A percentile compares a stretch with the other conserved stretches of the same genome.
Conservation (phyloP, 2,797 vertebrate genomes). For the Enteromius radiatus region DNA sequence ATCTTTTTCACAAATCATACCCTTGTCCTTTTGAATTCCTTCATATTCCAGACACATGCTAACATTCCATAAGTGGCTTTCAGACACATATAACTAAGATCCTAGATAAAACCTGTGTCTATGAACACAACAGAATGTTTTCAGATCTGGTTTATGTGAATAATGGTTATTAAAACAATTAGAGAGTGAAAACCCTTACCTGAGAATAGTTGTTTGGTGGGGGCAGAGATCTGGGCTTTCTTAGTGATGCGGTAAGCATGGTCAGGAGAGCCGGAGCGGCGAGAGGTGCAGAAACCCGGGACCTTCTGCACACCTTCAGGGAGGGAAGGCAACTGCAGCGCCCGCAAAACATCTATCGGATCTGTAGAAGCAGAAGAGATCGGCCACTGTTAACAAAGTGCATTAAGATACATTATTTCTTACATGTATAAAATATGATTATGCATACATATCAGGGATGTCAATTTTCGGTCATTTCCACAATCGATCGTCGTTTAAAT, state of each 20-base stretch:
- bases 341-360: constrained; percentile 85
- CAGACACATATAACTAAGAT: neutral
- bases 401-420: neutral
- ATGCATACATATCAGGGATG: neutral
- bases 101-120: neutral
- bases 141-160: neutral
- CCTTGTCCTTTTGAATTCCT: neutral
- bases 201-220: constrained; percentile 92
- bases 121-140: neutral
- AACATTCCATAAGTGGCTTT: neutral
- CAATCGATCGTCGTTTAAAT: no score
- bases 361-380: constrained; percentile 60
- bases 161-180: neutral
- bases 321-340: constrained; percentile 84
- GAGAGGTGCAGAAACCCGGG: constrained; percentile 83
- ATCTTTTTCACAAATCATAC: neutral
- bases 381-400: neutral
- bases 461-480: no score
- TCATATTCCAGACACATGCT: neutral
- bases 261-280: constrained; percentile 75
- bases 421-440: neutral
- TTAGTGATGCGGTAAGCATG: constrained; percentile 87
- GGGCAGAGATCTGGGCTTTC: constrained; percentile 90
- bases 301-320: constrained; percentile 87
- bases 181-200: constrained; percentile 68